Conservation (phyloP, 2,888 invertebrate genomes). For the Drosophila cyrtoloma region DNA sequence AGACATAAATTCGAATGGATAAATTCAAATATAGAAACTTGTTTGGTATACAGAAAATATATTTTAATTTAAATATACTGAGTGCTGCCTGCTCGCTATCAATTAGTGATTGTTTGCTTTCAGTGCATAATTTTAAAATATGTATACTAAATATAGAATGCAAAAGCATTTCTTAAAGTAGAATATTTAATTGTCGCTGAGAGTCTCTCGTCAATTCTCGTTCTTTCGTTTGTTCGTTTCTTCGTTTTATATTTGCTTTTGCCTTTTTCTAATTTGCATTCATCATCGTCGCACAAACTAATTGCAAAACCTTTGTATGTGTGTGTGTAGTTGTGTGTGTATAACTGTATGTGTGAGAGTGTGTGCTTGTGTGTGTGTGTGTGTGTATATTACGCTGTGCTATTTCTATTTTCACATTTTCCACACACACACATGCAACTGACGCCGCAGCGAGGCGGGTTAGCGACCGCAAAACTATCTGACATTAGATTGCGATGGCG, state of each 20-base stretch:
- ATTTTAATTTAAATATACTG: background rate
- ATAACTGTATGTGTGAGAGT: slow-evolving; percentile 38
- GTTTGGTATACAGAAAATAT: background rate
- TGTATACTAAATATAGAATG: background rate
- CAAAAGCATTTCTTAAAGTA: slow-evolving; percentile 2
- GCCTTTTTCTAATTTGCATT: slow-evolving; percentile 76
- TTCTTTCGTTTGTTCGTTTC: slow-evolving; percentile 28
- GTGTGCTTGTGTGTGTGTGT: slow-evolving; percentile 39
- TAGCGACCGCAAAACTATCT: slow-evolving; percentile 86
- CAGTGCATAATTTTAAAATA: background rate
- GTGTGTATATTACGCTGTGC: slow-evolving; percentile 52
- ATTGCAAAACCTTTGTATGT: slow-evolving; percentile 62
- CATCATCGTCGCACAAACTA: slow-evolving; percentile 77
- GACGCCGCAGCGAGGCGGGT: slow-evolving; percentile 73
- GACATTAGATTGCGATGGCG: slow-evolving; percentile 85
- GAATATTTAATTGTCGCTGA: slow-evolving; percentile 21
- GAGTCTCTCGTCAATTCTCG: background rate
- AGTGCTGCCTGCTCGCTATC: background rate
- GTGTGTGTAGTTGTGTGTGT: slow-evolving; percentile 16
- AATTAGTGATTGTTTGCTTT: background rate
- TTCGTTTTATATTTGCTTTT: slow-evolving; percentile 26
- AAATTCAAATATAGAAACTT: too few relatives aligned
- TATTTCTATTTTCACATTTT: slow-evolving; percentile 67
- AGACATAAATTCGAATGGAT: background rate
- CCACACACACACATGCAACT: slow-evolving; percentile 33